A percentile compares a stretch with the other conserved stretches of the same genome.
These are phyloP conservation scores for Papio anubis DNA, from an alignment of 2,113 vertebrate species.

Conservation along the genomic window DNA sequence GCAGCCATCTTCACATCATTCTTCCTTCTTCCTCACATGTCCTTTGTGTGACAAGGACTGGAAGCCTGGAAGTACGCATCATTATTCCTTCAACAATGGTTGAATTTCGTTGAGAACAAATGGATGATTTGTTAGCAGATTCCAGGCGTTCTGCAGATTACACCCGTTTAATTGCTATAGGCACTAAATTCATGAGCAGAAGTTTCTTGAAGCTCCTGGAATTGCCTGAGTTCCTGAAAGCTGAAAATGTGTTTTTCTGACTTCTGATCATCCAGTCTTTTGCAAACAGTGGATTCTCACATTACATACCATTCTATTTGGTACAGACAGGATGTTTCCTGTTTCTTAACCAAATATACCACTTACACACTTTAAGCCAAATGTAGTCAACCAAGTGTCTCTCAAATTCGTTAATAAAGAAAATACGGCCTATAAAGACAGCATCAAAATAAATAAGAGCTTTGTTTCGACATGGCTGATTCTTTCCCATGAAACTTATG, in stretches of 20 bases:
- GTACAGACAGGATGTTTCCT: neutral
- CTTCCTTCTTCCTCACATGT: neutral
- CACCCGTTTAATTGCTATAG: too few relatives aligned
- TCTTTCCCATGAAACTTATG: neutral
- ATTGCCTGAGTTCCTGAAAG: neutral
- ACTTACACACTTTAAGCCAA: neutral
- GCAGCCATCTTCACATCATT: neutral
- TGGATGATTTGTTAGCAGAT: neutral
- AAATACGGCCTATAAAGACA: neutral
- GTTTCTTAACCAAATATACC: neutral
- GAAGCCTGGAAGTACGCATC: neutral
- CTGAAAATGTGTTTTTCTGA: neutral
- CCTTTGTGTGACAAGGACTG: neutral
- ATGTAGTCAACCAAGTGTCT: neutral
- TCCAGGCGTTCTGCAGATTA: neutral
- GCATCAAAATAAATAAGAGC: neutral
- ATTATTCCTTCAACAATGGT: neutral
- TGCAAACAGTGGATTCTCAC: neutral
- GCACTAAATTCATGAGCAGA: neutral
- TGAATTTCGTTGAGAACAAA: neutral
- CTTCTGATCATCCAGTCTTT: neutral
- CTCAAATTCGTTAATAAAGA: neutral
- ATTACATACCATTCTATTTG: neutral
- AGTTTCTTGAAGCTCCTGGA: neutral
- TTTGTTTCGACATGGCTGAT: neutral